Evolutionary conservation across 2,797 vertebrate species (phyloP), one percentile per base, ranked within the genome.

Genomic region (Nothura maculosa): DNA sequence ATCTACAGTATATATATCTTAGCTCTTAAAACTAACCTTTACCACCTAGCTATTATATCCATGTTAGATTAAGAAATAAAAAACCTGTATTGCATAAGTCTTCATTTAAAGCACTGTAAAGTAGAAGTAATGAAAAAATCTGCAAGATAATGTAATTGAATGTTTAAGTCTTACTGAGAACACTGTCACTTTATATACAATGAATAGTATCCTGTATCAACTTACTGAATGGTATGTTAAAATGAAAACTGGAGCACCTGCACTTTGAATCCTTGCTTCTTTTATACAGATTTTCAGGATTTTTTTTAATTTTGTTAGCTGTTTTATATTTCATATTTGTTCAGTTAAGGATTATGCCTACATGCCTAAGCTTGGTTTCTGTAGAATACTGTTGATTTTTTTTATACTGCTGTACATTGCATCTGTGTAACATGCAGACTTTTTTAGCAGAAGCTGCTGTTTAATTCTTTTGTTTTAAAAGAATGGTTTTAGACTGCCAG

Each of bases 251-350:
- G 93, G 97, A 98, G 96, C 98, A 97, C 97, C 98, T 98, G 98
- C 98, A 99, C 98, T 98, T 98, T 99, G 96, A 98, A 97, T 96
- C 93, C 76, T 94, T 92, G 93, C 92, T 98, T 97, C 87, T 91
- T 97, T 95, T 96, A 96, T 91, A 85, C 84, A 81, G 74, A 77
- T 77, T 18, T 85, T 81, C 21, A 7, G 58, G 64, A 91, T 89
- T 79, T 74, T 78, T 89, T 90, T 81, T 90, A 6, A 70, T 89
- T 94, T 74, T 73, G 67, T 93, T 93, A 91, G 64, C 68, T 88
- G 58, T 48, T 86, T 92, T 62, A 38, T 34, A 91, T 92, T 94
- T 95, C 12, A 1, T 60, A 40, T 57, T 64, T 83, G 50, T 89
- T 87, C 25, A 11, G 64, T 91, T 96, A 55, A 57, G 76, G 54